These are phyloP conservation scores for Pteromalus puparum DNA, from an alignment of 1,140 invertebrate genomes.

Conservation along the genomic window DNA sequence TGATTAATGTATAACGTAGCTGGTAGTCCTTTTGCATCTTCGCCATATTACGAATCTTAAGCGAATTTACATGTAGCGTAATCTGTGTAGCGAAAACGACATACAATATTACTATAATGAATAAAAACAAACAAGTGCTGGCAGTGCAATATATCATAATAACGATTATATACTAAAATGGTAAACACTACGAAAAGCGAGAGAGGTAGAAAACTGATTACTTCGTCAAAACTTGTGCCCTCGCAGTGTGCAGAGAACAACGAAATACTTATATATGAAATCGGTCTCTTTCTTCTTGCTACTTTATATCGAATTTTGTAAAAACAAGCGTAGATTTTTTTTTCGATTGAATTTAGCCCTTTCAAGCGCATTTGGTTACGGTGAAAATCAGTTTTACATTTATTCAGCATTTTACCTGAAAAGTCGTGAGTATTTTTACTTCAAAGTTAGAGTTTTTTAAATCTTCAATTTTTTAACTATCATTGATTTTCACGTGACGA, in stretches of 20 bases:
- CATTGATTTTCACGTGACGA: not conserved
- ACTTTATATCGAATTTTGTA: too few relatives aligned
- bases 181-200: slow-evolving; percentile 20
- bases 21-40: slow-evolving; percentile 27
- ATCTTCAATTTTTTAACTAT: not conserved
- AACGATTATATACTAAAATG: slow-evolving; percentile 16
- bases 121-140: slow-evolving; percentile 55
- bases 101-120: slow-evolving; percentile 11
- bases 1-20: slow-evolving; percentile 7
- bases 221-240: slow-evolving; percentile 47
- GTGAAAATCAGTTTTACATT: too few relatives aligned
- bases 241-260: slow-evolving; percentile 37
- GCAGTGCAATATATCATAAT: slow-evolving; percentile 56
- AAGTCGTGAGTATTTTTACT: not conserved
- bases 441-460: too few relatives aligned
- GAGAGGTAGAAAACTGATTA: slow-evolving; percentile 45
- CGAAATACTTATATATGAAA: too few relatives aligned
- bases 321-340: not conserved
- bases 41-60: slow-evolving; percentile 49
- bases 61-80: slow-evolving; percentile 19
- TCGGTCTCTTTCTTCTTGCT: too few relatives aligned
- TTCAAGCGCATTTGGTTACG: not conserved
- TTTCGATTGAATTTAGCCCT: slow-evolving; percentile 1
- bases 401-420: too few relatives aligned
- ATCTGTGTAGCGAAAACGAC: slow-evolving; percentile 8